Evolutionary conservation across 2,888 invertebrate genomes (phyloP).

Genomic region (Hirtodrosophila histrioides): DNA sequence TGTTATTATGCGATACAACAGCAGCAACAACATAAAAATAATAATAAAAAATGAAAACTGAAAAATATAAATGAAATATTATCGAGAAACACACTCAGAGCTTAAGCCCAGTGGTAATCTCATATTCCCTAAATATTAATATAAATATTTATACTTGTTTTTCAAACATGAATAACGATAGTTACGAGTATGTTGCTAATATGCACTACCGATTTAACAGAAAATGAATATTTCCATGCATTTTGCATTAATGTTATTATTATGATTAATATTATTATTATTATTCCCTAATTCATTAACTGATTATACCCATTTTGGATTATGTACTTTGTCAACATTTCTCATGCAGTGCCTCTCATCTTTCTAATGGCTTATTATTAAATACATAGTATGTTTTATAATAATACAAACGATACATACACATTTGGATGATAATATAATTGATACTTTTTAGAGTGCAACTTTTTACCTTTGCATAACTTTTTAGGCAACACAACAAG

Average conservation of each 20-base stretch:
- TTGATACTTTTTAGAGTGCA: conserved; percentile 63
- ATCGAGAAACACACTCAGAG: conserved; percentile 4
- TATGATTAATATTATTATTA: conserved; percentile 11
- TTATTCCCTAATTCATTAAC: too few species aligned
- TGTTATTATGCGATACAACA: conserved; percentile 48
- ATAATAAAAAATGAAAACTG: conserved; percentile 8
- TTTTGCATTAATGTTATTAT: too few species aligned
- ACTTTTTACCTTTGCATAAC: conserved; percentile 70
- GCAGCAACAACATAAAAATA: not conserved
- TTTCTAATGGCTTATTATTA: conserved; percentile 14
- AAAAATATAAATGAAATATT: not conserved
- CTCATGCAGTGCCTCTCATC: conserved; percentile 52
- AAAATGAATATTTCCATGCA: not conserved
- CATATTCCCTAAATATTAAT: not conserved
- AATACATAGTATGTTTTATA: conserved; percentile 10
- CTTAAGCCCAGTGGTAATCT: conserved; percentile 1
- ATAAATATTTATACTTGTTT: conserved; percentile 10
- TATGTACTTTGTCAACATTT: conserved; percentile 8
- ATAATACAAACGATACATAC: conserved; percentile 24
- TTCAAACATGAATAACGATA: conserved; percentile 2
- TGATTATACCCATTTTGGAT: conserved; percentile 4
- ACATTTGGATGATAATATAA: conserved; percentile 24
- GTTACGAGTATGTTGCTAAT: conserved; percentile 9
- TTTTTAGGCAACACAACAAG: conserved; percentile 68
- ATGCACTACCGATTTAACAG: conserved; percentile 5